Base-by-base conservation (phyloP, 2,888 invertebrate genomes). In the Hemistola chrysoprasaria region DNA sequence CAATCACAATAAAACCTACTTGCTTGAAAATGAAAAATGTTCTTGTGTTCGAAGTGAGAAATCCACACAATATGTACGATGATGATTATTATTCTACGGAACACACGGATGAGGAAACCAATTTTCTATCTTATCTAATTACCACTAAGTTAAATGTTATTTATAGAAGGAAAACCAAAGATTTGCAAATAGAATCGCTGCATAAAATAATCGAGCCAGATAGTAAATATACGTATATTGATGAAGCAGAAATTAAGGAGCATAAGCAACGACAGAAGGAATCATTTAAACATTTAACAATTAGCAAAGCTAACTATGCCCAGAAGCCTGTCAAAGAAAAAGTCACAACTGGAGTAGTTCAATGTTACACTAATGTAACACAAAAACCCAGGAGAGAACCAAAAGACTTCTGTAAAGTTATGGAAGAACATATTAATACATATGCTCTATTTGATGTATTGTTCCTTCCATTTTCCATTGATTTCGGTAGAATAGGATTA, bases 401-500 rank as follows among this genome's bases (percentile, higher is more conserved):
- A 20, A 41, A 44, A 11, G 54, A 67, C 21, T 78, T 79, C 63
- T 84, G 81, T 58, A 65, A 70, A 49, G 48, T 38, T 21, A 31
- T 48, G 2, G 46, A 46, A 25, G 32, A 58, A 41, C 58, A 49
- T 40, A 50, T 71, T 28, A 55, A 62, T 22, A 64, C 65, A 1
- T 77, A 71, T 52, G 77, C 73, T 20, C 56, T 84, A 23, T 75
- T 82, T 42, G 48, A 74, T 29, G 64, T 87, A 39, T 40, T 60
- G 32, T 64, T 83, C 50, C 32, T 59, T 11, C 87, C 87, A 6
- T 66, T 59, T 49, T 36, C 38, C 8, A 46, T 87, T 22, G 60
- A 85, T 50, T 88, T 86, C 56, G 86, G 86, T 8, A 70, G 63
- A 58, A 74, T 87, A 20, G 81, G 65, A 3, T 22, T 78, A 29